These are phyloP conservation scores for Chironomus tentans DNA, from an alignment of 2,888 invertebrate genomes.

Conservation along the genomic window DNA sequence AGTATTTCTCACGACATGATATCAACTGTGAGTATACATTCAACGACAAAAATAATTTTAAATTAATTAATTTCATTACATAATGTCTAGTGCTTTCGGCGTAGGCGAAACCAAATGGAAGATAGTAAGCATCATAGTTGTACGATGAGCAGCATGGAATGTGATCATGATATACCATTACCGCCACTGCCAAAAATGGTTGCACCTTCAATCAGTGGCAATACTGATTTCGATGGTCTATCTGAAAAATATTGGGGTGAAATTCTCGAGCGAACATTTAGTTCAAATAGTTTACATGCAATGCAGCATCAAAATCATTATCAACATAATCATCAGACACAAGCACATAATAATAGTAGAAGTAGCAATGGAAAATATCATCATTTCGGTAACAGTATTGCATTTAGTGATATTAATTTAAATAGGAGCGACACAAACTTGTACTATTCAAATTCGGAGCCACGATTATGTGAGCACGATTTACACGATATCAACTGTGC, in stretches of 20 bases:
- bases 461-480: constrained; percentile 40
- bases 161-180: constrained; percentile 39
- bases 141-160: constrained; percentile 38
- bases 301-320: constrained; percentile 45
- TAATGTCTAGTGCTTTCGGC: constrained; percentile 10
- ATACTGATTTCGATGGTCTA: constrained; percentile 54
- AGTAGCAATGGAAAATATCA: constrained; percentile 28
- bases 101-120: not conserved
- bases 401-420: constrained; percentile 27
- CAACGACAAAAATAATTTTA: not conserved
- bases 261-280: constrained; percentile 67
- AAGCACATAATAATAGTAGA: constrained; percentile 11
- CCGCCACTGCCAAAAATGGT: constrained; percentile 42
- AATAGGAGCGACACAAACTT: constrained; percentile 29
- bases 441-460: constrained; percentile 38
- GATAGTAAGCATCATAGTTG: constrained; percentile 34
- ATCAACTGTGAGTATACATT: constrained; percentile 53
- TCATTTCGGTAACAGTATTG: constrained; percentile 28
- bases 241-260: constrained; percentile 68
- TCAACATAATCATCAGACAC: constrained; percentile 32
- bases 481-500: constrained; percentile 42
- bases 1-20: constrained; percentile 67
- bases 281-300: constrained; percentile 64
- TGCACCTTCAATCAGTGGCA: constrained; percentile 33
- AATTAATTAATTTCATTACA: not conserved